Percentiles rank a stretch among this genome's conserved stretches.
These are phyloP conservation scores for Silvanus unidentatus DNA, from an alignment of 2,888 invertebrate species.

Conservation along the genomic window DNA sequence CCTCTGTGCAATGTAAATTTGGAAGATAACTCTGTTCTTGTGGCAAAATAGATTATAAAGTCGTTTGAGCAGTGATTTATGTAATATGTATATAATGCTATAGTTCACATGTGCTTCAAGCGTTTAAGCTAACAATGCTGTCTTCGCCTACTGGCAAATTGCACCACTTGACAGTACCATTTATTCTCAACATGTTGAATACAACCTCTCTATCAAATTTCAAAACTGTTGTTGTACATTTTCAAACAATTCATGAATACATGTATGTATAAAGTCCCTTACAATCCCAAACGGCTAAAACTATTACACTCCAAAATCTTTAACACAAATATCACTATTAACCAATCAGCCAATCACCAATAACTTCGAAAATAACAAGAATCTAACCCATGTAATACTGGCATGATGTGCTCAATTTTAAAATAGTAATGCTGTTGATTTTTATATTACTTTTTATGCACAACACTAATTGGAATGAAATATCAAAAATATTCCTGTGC, in stretches of 20 bases:
- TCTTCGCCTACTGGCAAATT: constrained; percentile 18
- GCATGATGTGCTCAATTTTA: too few species aligned
- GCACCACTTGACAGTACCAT: constrained; percentile 17
- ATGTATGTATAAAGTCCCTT: constrained; percentile 1
- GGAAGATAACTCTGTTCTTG: constrained; percentile 19
- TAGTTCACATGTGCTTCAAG: constrained; percentile 19
- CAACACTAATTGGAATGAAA: too few species aligned
- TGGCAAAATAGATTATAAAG: constrained; percentile 27
- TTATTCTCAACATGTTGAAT: constrained; percentile 14
- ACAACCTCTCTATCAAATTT: constrained; percentile 17
- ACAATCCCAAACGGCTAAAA: not conserved
- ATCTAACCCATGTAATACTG: too few species aligned
- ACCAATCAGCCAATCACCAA: too few species aligned
- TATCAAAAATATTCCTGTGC: too few species aligned
- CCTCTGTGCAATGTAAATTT: constrained; percentile 16
- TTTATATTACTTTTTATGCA: too few species aligned
- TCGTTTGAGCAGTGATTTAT: constrained; percentile 29
- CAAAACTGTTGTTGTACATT: constrained; percentile 3
- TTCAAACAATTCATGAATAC: constrained; percentile 3
- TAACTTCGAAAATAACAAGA: too few species aligned
- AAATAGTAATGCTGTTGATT: too few species aligned
- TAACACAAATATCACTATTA: too few species aligned
- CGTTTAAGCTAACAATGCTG: constrained; percentile 19
- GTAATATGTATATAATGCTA: constrained; percentile 28
- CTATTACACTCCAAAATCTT: too few species aligned